Evolutionary conservation across 1,140 invertebrate genomes (phyloP).

Genomic region (Cotesia vestalis): DNA sequence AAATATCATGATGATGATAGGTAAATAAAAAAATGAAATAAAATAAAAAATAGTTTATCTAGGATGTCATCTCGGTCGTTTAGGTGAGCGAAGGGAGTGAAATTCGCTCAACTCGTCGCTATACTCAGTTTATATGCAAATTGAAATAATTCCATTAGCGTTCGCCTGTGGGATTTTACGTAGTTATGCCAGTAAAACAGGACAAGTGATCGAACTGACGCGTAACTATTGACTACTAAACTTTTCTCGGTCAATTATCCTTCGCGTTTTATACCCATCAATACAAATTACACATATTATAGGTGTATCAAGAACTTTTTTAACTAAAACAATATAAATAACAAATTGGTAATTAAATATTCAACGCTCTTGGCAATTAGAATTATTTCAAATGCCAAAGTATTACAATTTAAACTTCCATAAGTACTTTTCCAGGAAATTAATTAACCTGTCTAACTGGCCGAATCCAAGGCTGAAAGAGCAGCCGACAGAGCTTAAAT

Average conservation of each 20-base stretch:
- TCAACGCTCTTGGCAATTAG: background rate
- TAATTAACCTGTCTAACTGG: slow-evolving; percentile 12
- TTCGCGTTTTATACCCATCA: background rate
- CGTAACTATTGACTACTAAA: slow-evolving; percentile 17
- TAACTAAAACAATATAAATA: background rate
- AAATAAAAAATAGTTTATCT: slow-evolving; percentile 5
- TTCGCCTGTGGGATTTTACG: slow-evolving; percentile 19
- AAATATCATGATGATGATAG: too few species aligned
- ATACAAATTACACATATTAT: background rate
- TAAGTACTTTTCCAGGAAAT: background rate
- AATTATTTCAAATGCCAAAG: background rate
- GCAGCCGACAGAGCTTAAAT: too few species aligned
- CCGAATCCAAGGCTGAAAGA: background rate
- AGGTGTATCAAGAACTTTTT: too few species aligned
- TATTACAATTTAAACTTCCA: background rate
- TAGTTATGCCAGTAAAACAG: background rate
- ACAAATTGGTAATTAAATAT: background rate
- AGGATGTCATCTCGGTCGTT: slow-evolving; percentile 12
- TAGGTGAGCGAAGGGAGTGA: slow-evolving; percentile 16
- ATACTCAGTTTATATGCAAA: slow-evolving; percentile 37
- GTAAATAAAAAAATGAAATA: too few species aligned
- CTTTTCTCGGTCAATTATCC: slow-evolving; percentile 16
- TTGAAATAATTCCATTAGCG: slow-evolving; percentile 39
- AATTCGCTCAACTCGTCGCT: background rate
- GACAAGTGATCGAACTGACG: slow-evolving; percentile 20